Percentiles rank a stretch among this genome's conserved stretches.
phyloP scores from a whole-genome alignment of 2,888 invertebrate genomes.

The Parapristionchus giblindavisi region DNA sequence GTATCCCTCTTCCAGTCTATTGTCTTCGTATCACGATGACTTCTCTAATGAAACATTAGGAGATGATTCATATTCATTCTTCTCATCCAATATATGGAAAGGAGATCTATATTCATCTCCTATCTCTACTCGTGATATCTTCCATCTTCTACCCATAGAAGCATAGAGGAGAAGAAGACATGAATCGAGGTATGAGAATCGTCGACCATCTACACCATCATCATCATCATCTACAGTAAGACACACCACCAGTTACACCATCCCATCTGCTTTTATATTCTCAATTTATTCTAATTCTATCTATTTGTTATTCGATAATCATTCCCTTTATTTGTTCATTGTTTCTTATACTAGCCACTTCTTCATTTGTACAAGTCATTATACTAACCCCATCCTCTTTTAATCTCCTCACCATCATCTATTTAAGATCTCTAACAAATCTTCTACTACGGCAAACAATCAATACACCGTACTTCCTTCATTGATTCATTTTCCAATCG shows the following conservation, averaged over 20 bases:
- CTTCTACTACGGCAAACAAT: too few species aligned
- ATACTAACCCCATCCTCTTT: background rate
- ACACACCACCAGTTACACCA: slow-evolving; percentile 19
- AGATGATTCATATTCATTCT: background rate
- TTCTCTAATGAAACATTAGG: background rate
- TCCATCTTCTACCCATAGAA: slow-evolving; percentile 34
- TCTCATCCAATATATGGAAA: background rate
- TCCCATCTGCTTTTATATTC: slow-evolving; percentile 16
- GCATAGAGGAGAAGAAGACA: background rate
- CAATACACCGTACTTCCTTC: too few species aligned
- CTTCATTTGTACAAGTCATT: slow-evolving; percentile 4
- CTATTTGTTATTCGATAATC: slow-evolving; percentile 25
- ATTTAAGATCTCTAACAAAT: too few species aligned
- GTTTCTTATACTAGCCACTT: background rate
- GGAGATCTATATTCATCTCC: background rate
- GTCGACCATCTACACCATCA: background rate
- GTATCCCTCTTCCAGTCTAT: background rate
- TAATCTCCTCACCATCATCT: slow-evolving; percentile 28
- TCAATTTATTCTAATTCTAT: slow-evolving; percentile 10
- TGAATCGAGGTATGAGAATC: background rate
- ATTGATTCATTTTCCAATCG: too few species aligned
- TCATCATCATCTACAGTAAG: slow-evolving; percentile 9
- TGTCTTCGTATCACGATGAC: slow-evolving; percentile 26
- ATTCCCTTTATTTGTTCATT: slow-evolving; percentile 2
- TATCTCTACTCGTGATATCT: slow-evolving; percentile 33